Conservation (phyloP, 2,797 vertebrate genomes). For the Poeciliopsis presidionis region DNA sequence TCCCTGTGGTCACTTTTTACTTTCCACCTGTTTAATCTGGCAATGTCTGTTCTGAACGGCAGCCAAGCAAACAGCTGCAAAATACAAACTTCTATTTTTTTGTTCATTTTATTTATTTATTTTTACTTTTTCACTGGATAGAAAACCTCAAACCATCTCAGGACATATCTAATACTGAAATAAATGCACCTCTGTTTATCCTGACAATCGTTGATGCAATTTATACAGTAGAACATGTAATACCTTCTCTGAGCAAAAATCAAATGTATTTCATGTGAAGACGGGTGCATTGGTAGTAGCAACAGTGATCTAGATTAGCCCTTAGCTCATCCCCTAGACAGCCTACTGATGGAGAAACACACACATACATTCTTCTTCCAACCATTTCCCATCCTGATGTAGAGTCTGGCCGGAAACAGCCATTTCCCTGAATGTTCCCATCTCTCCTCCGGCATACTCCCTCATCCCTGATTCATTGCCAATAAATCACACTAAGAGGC, state of each 20-base stretch:
- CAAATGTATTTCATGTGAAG: constrained; percentile 34
- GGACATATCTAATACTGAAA: constrained; percentile 8
- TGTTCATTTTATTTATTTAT: neutral
- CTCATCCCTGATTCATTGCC: constrained; percentile 76
- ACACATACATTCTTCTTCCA: constrained; percentile 41
- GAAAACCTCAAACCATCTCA: neutral
- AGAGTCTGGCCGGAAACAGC: constrained; percentile 78
- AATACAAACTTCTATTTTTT: neutral
- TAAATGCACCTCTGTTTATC: neutral
- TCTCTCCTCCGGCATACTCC: constrained; percentile 72
- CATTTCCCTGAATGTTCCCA: constrained; percentile 78
- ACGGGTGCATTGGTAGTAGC: neutral
- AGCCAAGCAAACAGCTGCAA: constrained; percentile 18
- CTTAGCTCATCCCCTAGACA: constrained; percentile 40
- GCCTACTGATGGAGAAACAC: constrained; percentile 39
- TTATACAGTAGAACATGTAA: constrained; percentile 9
- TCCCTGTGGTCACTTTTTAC: constrained; percentile 2
- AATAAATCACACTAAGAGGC: constrained; percentile 73
- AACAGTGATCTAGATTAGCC: neutral
- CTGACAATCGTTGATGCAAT: neutral
- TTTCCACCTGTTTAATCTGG: constrained; percentile 16
- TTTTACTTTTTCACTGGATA: neutral
- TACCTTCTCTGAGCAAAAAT: neutral
- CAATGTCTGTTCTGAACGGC: constrained; percentile 2
- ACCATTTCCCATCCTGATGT: constrained; percentile 73